Evolutionary conservation across 92 coral and sea anemone genomes (phyloP).

Genomic region (Ricordea florida): DNA sequence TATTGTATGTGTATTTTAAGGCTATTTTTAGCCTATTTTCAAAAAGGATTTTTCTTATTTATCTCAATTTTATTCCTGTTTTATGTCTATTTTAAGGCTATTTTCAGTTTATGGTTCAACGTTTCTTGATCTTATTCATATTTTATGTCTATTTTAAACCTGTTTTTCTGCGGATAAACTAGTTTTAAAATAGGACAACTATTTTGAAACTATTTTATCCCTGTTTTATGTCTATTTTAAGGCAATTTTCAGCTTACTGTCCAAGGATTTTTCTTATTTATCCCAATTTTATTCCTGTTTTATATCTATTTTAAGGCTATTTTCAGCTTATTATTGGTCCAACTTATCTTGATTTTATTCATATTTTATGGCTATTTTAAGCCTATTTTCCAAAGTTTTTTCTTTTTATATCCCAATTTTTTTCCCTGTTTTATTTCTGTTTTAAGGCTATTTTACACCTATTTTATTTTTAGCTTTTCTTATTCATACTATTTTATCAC

Average conservation of each 20-base stretch:
- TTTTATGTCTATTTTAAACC: too few relatives aligned
- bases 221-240: too few relatives aligned
- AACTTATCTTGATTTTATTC: background rate
- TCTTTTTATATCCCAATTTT: too few relatives aligned
- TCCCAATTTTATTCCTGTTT: background rate
- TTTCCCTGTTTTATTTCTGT: slow-evolving; percentile 2
- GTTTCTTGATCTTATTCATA: too few relatives aligned
- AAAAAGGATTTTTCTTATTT: too few relatives aligned
- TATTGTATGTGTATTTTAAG: background rate
- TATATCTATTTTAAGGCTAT: background rate
- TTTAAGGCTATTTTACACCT: slow-evolving; percentile 19
- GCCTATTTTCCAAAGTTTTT: background rate
- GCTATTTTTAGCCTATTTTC: background rate
- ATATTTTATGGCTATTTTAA: slow-evolving; percentile 9
- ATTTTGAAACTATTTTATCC: too few relatives aligned
- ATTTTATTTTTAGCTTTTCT: background rate
- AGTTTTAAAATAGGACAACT: too few relatives aligned
- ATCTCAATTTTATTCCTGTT: too few relatives aligned
- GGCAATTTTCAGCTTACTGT: too few relatives aligned
- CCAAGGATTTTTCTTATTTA: too few relatives aligned
- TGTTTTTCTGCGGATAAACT: too few relatives aligned
- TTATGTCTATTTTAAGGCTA: slow-evolving; percentile 25
- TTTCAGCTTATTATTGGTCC: background rate
- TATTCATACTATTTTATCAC: background rate
- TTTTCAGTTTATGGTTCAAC: too few relatives aligned